Evolutionary conservation across 2,888 invertebrate species (phyloP), one percentile per base, ranked within the genome.

Genomic region (Luffia ferchaultella): DNA sequence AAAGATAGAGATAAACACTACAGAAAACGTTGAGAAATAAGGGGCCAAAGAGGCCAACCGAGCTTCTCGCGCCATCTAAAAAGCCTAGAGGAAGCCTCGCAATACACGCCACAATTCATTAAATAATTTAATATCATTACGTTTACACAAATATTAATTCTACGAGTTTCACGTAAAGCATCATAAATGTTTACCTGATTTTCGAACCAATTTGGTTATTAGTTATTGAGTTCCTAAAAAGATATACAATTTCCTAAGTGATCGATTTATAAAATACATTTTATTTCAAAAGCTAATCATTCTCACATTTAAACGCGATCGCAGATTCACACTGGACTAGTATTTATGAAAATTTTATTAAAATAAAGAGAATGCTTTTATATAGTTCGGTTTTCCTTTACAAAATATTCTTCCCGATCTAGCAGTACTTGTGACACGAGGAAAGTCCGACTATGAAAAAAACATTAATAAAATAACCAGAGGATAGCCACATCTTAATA

Each of bases 61-160:
- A 40, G 2, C 17, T 18, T 46, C n/a, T n/a, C n/a, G n/a, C n/a
- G n/a, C n/a, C n/a, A n/a, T n/a, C n/a, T n/a, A n/a, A n/a, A n/a
- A n/a, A n/a, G n/a, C n/a, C 78, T 76, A 72, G 73, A 78, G 79
- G 82, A 82, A 82, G 80, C 82, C 79, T 82, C 79, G 63, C 79
- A 79, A 77, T 77, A 80, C 73, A 76, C 52, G 45, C n/a, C n/a
- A n/a, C n/a, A n/a, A n/a, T n/a, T n/a, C n/a, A n/a, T n/a, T n/a
- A n/a, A n/a, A n/a, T n/a, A n/a, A n/a, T n/a, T n/a, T n/a, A n/a
- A 30, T 30, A 30, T 30, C 30, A 7, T 30, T 30, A 30, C 30
- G 12, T 30, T 3, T 30, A 30, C 30, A 12, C 30, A 3, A 3
- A 7, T 12, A 30, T 12, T 30, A 30, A 30, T 7, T 12, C 30